Conservation (phyloP, 2,113 vertebrate species). For the Cyphomyrus discorhynchus region DNA sequence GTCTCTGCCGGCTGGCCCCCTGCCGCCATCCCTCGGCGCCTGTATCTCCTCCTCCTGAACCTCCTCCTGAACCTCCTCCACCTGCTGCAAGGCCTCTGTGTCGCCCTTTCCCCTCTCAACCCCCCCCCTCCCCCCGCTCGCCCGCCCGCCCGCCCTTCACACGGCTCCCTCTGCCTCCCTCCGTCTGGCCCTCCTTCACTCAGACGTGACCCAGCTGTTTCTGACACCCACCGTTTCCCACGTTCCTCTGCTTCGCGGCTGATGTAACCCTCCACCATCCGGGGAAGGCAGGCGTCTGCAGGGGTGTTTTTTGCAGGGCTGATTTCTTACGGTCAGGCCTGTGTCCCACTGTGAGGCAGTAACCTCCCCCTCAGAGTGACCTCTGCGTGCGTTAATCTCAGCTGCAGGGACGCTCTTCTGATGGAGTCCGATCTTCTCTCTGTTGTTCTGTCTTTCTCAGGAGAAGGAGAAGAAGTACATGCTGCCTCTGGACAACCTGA, state of each 20-base stretch:
- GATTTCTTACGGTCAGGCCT: not conserved
- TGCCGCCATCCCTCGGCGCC: not conserved
- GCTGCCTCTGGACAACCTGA: conserved; percentile 81
- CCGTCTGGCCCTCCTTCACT: not conserved
- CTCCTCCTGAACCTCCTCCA: not conserved
- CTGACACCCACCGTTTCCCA: conserved; percentile 14
- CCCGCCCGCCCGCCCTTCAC: conserved; percentile 29
- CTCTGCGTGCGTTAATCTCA: not conserved
- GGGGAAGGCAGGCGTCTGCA: not conserved
- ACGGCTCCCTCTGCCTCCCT: conserved; percentile 31
- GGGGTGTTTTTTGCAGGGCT: not conserved
- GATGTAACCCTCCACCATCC: conserved; percentile 3
- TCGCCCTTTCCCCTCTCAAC: conserved; percentile 27
- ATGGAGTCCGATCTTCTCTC: not conserved
- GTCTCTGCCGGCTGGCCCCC: not conserved
- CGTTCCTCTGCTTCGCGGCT: conserved; percentile 6
- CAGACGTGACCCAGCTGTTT: conserved; percentile 15
- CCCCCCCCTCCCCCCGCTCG: not conserved
- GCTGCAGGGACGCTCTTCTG: not conserved
- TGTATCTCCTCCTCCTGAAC: not conserved
- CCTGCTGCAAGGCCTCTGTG: conserved; percentile 35
- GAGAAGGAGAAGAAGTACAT: conserved; percentile 94
- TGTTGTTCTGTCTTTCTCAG: conserved; percentile 48
- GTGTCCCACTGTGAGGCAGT: not conserved
- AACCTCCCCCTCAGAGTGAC: not conserved